Evolutionary conservation across 2,797 vertebrate genomes (phyloP).

Genomic region (Phrynocephalus guinanensis): DNA sequence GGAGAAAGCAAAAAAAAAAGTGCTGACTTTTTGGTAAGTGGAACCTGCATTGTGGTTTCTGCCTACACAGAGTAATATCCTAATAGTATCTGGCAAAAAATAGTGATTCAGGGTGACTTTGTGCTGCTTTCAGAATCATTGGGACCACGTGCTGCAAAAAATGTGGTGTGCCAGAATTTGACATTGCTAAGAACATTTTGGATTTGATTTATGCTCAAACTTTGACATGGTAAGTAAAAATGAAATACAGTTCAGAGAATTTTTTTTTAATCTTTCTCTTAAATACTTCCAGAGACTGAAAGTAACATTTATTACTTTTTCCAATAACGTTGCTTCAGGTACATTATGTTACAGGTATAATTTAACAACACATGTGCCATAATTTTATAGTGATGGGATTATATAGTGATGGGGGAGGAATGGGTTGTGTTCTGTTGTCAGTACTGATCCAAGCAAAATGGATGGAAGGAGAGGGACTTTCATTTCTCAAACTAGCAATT

Average conservation of each 20-base stretch:
- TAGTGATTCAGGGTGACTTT: neutral
- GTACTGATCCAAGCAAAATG: neutral
- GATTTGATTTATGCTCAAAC: slow-evolving; percentile 95
- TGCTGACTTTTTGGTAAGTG: no score
- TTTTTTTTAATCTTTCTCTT: neutral
- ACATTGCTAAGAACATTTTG: slow-evolving; percentile 93
- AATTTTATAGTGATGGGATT: neutral
- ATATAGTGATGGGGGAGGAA: neutral
- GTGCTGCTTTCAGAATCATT: slow-evolving; percentile 81
- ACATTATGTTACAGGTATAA: neutral
- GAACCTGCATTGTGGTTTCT: no score
- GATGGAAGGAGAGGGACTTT: neutral
- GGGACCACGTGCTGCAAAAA: slow-evolving; percentile 79
- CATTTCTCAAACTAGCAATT: neutral
- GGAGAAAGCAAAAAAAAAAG: no score
- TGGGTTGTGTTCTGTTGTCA: neutral
- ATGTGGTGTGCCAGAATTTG: slow-evolving; percentile 90
- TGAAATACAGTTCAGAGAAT: neutral
- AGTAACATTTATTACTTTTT: neutral
- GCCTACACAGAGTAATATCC: neutral
- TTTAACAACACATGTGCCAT: neutral
- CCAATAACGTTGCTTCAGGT: neutral
- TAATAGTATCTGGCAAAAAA: slow-evolving; percentile 12
- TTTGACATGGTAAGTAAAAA: slow-evolving; percentile 87
- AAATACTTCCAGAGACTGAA: neutral